phyloP scores from a whole-genome alignment of 35 echinoderm and acorn worm species.

The Ophiothrix spiculata region DNA sequence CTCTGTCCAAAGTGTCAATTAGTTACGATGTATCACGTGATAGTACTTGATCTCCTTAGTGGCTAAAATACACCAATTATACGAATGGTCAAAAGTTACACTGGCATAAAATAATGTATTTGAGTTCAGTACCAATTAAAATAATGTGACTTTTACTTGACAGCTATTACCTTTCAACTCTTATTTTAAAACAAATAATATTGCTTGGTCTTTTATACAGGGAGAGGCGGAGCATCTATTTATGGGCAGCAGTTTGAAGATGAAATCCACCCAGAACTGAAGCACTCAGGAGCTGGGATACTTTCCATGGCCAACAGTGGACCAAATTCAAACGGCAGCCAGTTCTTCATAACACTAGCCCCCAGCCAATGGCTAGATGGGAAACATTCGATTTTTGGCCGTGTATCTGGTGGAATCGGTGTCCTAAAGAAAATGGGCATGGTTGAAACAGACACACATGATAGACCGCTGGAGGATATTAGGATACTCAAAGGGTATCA shows the following conservation, averaged over 20 bases:
- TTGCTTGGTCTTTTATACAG: constrained; percentile 22
- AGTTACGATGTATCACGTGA: too few relatives aligned
- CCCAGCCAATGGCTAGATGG: constrained; percentile 84
- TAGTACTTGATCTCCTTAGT: too few relatives aligned
- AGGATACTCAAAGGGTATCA: constrained; percentile 78
- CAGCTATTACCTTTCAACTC: too few relatives aligned
- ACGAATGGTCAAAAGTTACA: too few relatives aligned
- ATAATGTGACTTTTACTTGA: too few relatives aligned
- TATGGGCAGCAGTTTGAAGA: constrained; percentile 86
- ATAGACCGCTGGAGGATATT: constrained; percentile 81
- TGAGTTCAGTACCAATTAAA: too few relatives aligned
- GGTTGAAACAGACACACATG: constrained; percentile 77
- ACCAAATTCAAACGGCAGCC: constrained; percentile 93
- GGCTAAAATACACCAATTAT: too few relatives aligned
- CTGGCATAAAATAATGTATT: too few relatives aligned
- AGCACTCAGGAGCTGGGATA: constrained; percentile 89
- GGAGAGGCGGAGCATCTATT: constrained; percentile 85
- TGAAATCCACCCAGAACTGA: constrained; percentile 76
- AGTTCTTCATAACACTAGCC: constrained; percentile 91
- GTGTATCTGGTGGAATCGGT: constrained; percentile 56
- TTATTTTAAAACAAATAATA: neutral
- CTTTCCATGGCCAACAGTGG: constrained; percentile 98
- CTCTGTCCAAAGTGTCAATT: too few relatives aligned
- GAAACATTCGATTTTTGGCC: constrained; percentile 89
- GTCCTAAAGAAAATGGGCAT: constrained; percentile 85